Base-by-base conservation (phyloP, 2,888 invertebrate species). In the Fissipunctia ypsillon region DNA sequence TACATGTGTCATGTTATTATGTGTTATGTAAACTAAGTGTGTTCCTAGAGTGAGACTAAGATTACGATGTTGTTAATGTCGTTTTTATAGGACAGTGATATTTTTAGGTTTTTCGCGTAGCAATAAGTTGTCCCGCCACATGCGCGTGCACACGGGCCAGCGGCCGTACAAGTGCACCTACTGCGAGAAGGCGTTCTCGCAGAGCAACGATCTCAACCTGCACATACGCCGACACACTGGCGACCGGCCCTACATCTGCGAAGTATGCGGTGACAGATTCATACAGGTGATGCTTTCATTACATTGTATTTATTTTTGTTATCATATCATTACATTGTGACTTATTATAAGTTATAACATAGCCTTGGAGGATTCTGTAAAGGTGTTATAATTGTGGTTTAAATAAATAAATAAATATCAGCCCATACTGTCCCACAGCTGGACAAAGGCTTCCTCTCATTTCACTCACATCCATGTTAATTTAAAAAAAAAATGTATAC, bases 221-320 rank as follows among this genome's bases (percentile, higher is more conserved):
- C 98, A 98, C 89, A 97, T 97, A 86, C 96, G 97, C 0, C 94
- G 97, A 0, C 98, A 98, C 88, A 98, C 98, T 0, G 98, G 97
- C 1, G 97, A 97, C 76, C 96, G 97, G 50, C 97, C 97, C 0
- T 97, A 97, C 88, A 97, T 95, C 14, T 98, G 97, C 84, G 97
- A 97, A 43, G 95, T 97, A 3, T 97, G 98, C 87, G 97, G 97
- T 0, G 97, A 97, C 35, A 95, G 97, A 28, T 98, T 97, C 84
- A 97, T 97, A 84, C 97, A 97, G 94, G 97, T 75, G 12, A 50
- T 50, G 38, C 48, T 14, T n/a, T 41, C 28, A 50, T 14, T 68
- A 45, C 7, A 2, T 56, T 31, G n/a, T 54, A 14, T 38, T 38
- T 25, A 16, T 25, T 38, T 35, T 59, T 59, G n/a, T 12, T 22